Percentiles rank a stretch among this genome's conserved stretches.
phyloP scores from a whole-genome alignment of 2,113 vertebrate species.

The Dasyornis broadbenti region DNA sequence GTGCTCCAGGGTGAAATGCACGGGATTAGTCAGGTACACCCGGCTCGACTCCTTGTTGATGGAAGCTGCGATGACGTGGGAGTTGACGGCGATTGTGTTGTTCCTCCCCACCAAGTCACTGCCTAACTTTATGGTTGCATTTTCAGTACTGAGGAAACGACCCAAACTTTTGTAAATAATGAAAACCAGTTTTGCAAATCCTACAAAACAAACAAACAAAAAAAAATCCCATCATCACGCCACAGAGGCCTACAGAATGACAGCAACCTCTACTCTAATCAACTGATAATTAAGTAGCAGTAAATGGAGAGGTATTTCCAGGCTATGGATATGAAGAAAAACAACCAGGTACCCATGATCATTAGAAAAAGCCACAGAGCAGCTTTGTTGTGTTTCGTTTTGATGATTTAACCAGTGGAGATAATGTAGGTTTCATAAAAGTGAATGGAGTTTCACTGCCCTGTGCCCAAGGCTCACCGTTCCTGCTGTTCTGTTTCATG shows the following conservation, averaged over 20 bases:
- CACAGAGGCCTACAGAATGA: background rate
- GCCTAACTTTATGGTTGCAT: constrained; percentile 90
- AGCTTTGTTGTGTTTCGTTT: background rate
- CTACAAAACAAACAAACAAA: constrained; percentile 57
- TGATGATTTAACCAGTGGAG: background rate
- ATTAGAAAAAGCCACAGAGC: background rate
- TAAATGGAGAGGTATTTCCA: background rate
- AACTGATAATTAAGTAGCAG: background rate
- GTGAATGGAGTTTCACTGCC: background rate
- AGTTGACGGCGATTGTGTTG: constrained; percentile 91
- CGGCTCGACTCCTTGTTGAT: constrained; percentile 99
- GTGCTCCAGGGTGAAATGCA: constrained; percentile 95
- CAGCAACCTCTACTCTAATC: background rate
- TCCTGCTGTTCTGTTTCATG: constrained; percentile 97
- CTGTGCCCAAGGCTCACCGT: constrained; percentile 77
- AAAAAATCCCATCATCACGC: background rate
- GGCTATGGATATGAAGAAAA: background rate
- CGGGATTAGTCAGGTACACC: constrained; percentile 94
- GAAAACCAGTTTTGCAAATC: constrained; percentile 95
- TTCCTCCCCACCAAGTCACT: constrained; percentile 84
- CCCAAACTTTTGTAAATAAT: constrained; percentile 96
- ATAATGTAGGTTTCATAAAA: background rate
- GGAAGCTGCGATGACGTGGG: constrained; percentile 93
- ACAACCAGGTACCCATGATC: fast-evolving
- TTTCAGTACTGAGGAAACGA: constrained; percentile 94